Conservation (phyloP, 1,140 invertebrate genomes). For the Laupala kohalensis region DNA sequence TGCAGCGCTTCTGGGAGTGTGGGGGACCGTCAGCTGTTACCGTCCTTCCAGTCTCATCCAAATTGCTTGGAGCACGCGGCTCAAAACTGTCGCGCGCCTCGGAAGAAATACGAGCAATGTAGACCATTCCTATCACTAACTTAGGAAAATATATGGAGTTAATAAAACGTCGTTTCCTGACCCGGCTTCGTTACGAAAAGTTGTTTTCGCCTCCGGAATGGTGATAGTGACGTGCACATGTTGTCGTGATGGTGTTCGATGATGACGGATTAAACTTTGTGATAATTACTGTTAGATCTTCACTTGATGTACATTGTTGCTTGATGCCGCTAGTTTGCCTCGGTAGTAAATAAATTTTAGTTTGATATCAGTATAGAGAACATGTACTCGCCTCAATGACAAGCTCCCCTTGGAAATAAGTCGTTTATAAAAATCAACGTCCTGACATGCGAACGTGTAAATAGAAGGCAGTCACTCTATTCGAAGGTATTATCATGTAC, state of each 20-base stretch:
- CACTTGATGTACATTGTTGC: too few relatives aligned
- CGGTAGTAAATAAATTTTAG: too few relatives aligned
- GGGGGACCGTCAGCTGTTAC: background rate
- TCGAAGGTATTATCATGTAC: background rate
- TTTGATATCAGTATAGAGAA: too few relatives aligned
- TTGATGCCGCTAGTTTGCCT: too few relatives aligned
- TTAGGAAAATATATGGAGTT: background rate
- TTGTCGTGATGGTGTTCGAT: background rate
- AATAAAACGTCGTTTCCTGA: background rate
- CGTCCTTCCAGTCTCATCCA: background rate
- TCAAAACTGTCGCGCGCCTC: background rate
- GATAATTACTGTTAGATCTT: too few relatives aligned
- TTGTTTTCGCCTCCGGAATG: background rate
- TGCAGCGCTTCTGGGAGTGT: background rate
- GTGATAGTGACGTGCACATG: too few relatives aligned
- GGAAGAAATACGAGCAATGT: background rate
- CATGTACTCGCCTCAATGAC: too few relatives aligned
- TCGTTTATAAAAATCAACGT: too few relatives aligned
- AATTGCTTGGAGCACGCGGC: background rate
- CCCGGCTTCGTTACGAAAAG: background rate
- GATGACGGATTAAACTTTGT: too few relatives aligned
- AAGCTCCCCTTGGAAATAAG: too few relatives aligned
- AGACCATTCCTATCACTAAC: background rate
- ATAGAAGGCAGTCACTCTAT: too few relatives aligned
- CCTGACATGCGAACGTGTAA: too few relatives aligned